Evolutionary conservation across 1,140 invertebrate genomes (phyloP), one percentile per base, ranked within the genome.

Genomic region (Chironomus striatipennis): DNA sequence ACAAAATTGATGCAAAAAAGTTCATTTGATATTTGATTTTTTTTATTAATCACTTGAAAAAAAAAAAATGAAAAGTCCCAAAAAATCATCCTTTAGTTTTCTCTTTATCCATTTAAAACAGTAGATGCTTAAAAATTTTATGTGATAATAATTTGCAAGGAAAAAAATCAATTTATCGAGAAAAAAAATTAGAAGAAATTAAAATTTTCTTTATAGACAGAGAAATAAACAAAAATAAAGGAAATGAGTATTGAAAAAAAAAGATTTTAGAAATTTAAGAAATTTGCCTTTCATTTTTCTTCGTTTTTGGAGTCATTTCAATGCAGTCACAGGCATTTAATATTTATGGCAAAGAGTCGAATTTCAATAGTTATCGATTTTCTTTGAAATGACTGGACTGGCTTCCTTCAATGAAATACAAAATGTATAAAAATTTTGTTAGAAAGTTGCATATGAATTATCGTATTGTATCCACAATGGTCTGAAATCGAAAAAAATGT

Each of bases 121-220:
- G 47, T 57, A 57, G 47, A 57, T 57, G 47, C 47, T 57, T 57
- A 57, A 57, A 57, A 10, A 10, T n/a, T 57, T 57, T 57, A 57
- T 57, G 47, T 57, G 47, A 57, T 57, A 57, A 57, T 57, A 57
- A 57, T 57, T 57, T 57, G 47, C 47, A 57, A 57, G n/a, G n/a
- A 15, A 57, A 57, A 15, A 57, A 12, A 57, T n/a, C 47, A 57
- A 57, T 15, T 57, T 57, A 57, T 34, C 24, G 24, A 34, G 24
- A 57, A 57, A n/a, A 57, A 57, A 57, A 57, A 47, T 47, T 8
- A 47, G 2, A 8, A 47, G 15, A 47, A 47, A 47, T 47, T 15
- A 12, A 12, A 15, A 57, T 57, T 57, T 15, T 34, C 24, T 34
- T 34, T 57, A 12, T n/a, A 57, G 12, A n/a, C n/a, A 57, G 47